Conservation (phyloP, 2,888 invertebrate species). For the Chloroclysta siterata region DNA sequence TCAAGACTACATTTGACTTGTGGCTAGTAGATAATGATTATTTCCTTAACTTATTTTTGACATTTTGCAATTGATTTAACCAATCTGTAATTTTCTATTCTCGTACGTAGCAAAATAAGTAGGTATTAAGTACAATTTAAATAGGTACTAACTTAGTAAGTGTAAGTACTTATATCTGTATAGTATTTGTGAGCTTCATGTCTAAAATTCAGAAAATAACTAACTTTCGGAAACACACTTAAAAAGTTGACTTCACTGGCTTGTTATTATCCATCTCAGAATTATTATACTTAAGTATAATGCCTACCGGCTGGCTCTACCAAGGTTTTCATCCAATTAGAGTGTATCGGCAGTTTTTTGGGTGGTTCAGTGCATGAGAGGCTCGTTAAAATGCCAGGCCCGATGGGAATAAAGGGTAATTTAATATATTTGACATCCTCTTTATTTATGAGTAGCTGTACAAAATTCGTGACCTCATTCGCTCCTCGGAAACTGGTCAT, state of each 20-base stretch:
- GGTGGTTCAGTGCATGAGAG: slow-evolving; percentile 53
- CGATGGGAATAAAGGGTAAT: slow-evolving; percentile 60
- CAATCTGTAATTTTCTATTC: too few relatives aligned
- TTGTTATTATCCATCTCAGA: slow-evolving; percentile 20
- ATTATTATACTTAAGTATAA: slow-evolving; percentile 21
- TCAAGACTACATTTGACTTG: too few relatives aligned
- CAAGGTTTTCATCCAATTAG: slow-evolving; percentile 67
- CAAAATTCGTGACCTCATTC: slow-evolving; percentile 69
- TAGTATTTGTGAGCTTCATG: background rate
- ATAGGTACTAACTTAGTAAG: too few relatives aligned
- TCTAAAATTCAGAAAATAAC: background rate
- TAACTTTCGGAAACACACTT: slow-evolving; percentile 6
- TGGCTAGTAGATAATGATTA: too few relatives aligned
- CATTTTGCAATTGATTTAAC: too few relatives aligned
- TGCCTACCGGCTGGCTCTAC: slow-evolving; percentile 21
- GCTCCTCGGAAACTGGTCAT: slow-evolving; percentile 54
- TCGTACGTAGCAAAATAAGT: too few relatives aligned
- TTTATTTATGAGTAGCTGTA: slow-evolving; percentile 58
- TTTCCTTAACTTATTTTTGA: too few relatives aligned
- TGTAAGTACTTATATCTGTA: too few relatives aligned
- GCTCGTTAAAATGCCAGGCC: slow-evolving; percentile 77
- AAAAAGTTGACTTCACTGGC: slow-evolving; percentile 14
- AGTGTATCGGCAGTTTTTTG: slow-evolving; percentile 62
- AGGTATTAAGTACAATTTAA: too few relatives aligned
- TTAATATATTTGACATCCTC: slow-evolving; percentile 71